Base-by-base conservation (phyloP, 2,888 invertebrate genomes). In the Seira ritae region DNA sequence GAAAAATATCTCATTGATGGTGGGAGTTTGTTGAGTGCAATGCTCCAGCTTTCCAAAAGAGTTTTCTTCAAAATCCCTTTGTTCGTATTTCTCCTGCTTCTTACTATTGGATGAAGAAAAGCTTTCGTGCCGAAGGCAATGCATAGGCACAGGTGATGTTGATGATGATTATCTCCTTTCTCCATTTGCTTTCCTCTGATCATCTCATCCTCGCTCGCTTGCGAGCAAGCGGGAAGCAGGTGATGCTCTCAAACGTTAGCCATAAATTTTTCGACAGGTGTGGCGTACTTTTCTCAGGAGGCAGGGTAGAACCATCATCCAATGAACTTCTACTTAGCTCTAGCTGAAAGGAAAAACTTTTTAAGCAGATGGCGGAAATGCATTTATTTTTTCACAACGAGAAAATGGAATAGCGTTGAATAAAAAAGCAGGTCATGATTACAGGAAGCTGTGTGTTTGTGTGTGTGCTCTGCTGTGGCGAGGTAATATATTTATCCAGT, bases 221-320 rank as follows among this genome's bases (percentile, higher is more conserved):
- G 31, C 8, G 31, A 31, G 8, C 31, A 31, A 31, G 31, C 31
- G 8, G 31, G 31, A 67, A 66, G 74, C 74, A 74, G 74, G 66
- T 74, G 74, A 74, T 74, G 74, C 46, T 50, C 24, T 68, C 62
- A 68, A 76, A 50, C 68, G 68, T 31, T n/a, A 60, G 46, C 76
- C 37, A 68, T 74, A 76, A 76, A 76, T 76, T 76, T 76, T 68
- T 76, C 69, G 76, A 76, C 76, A 76, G 76, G 76, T 76, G 76
- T 76, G 69, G 69, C 37, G 60, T 17, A 67, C n/a, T 17, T 31
- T 31, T 31, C 31, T 37, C 15, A 68, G 23, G 68, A 31, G 20
- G 6, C 17, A 31, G 50, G 65, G 22, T 8, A 71, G 1, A 73
- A 10, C 31, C 31, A 31, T 31, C 31, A 31, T 31, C 31, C 31